phyloP scores from a whole-genome alignment of 2,113 vertebrate species.

The Pungitius pungitius region DNA sequence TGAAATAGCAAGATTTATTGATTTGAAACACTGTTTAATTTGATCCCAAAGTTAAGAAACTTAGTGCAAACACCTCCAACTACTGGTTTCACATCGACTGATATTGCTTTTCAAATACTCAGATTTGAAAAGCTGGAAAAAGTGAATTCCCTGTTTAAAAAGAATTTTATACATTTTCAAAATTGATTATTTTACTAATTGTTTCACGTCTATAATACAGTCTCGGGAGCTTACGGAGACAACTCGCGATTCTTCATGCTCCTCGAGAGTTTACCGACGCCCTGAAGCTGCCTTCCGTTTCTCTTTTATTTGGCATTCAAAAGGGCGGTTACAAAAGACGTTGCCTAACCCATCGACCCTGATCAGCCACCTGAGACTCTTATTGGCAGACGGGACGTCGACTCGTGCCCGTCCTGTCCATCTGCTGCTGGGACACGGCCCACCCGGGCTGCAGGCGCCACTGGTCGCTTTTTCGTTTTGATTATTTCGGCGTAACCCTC shows the following conservation, averaged over 20 bases:
- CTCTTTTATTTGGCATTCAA: constrained; percentile 1
- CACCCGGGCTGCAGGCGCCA: constrained; percentile 10
- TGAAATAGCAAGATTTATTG: too few species aligned
- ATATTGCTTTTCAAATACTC: too few species aligned
- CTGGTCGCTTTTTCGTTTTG: constrained; percentile 52
- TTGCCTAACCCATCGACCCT: constrained; percentile 10
- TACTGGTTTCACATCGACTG: background rate
- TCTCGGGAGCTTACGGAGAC: background rate
- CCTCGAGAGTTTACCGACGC: background rate
- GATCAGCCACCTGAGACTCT: constrained; percentile 16
- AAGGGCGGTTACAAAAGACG: constrained; percentile 17
- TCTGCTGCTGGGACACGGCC: constrained; percentile 4
- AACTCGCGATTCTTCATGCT: background rate
- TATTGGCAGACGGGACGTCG: constrained; percentile 11
- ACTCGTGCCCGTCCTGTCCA: constrained; percentile 6
- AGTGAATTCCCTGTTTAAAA: too few species aligned
- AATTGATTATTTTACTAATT: background rate
- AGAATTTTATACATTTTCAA: too few species aligned
- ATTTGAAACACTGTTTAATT: background rate
- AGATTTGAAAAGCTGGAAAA: background rate
- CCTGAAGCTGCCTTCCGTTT: background rate
- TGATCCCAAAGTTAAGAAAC: background rate
- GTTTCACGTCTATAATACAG: background rate
- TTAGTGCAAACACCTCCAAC: background rate
- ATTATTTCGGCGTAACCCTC: constrained; percentile 54